Percentiles rank a stretch among this genome's conserved stretches.
Conservation (phyloP, 1,140 invertebrate species). For the Cydia pomonella region DNA sequence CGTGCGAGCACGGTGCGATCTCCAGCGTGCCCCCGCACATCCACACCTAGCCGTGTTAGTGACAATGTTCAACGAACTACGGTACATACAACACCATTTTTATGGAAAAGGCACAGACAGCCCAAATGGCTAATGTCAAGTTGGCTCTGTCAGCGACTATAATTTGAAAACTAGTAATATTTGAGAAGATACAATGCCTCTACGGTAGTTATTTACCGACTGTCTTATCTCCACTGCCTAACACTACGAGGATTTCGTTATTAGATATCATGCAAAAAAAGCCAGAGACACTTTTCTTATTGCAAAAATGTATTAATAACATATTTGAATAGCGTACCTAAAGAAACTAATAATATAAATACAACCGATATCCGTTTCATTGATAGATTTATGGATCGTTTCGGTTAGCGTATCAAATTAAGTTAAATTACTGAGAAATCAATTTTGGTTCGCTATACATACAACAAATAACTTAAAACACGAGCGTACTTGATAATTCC, state of each 20-base stretch:
- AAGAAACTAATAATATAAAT: not conserved
- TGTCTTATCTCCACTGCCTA: too few relatives aligned
- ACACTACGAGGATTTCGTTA: too few relatives aligned
- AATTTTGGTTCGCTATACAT: not conserved
- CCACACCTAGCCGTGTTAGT: slow-evolving; percentile 89
- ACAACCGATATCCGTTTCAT: not conserved
- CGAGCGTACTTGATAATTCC: not conserved
- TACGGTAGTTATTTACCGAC: too few relatives aligned
- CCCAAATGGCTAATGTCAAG: too few relatives aligned
- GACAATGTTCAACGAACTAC: slow-evolving; percentile 32
- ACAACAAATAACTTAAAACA: not conserved
- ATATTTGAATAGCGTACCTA: too few relatives aligned
- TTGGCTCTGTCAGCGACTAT: not conserved
- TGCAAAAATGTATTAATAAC: not conserved
- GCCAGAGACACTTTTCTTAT: not conserved
- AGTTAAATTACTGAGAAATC: slow-evolving; percentile 4
- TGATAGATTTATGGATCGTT: not conserved
- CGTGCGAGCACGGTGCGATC: slow-evolving; percentile 95
- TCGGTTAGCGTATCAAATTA: not conserved
- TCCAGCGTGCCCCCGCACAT: slow-evolving; percentile 97
- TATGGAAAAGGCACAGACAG: not conserved
- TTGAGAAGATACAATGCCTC: not conserved
- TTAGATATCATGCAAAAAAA: too few relatives aligned
- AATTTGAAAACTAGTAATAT: not conserved
- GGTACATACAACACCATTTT: not conserved